These are phyloP conservation scores for Fragum fragum DNA, from an alignment of 2,888 invertebrate genomes.

Conservation along the genomic window DNA sequence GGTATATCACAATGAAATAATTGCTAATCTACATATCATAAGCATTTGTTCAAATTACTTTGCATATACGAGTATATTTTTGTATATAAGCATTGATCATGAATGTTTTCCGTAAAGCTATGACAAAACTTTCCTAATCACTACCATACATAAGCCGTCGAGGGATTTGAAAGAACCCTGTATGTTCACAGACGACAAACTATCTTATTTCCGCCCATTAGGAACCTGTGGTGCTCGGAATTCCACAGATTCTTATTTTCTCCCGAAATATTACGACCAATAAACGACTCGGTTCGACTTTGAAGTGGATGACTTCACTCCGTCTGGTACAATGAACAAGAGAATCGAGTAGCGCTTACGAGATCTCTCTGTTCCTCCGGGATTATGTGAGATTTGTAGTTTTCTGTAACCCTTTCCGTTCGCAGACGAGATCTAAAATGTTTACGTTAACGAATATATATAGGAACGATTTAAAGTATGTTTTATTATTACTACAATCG, in stretches of 20 bases:
- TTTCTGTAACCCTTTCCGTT: too few species aligned
- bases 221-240: slow-evolving; percentile 2
- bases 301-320: not conserved
- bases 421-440: too few species aligned
- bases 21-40: too few species aligned
- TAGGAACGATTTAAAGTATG: too few species aligned
- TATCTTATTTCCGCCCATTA: slow-evolving; percentile 14
- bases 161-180: not conserved
- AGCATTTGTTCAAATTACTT: too few species aligned
- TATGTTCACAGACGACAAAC: slow-evolving; percentile 11
- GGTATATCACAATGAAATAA: too few species aligned
- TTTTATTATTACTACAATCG: too few species aligned
- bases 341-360: slow-evolving; percentile 19
- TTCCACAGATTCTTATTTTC: slow-evolving; percentile 4
- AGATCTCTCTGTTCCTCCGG: slow-evolving; percentile 20
- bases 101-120: too few species aligned
- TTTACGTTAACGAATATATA: too few species aligned
- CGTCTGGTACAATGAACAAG: not conserved
- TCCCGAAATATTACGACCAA: slow-evolving; percentile 20
- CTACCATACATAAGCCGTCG: not conserved
- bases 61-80: too few species aligned
- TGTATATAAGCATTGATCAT: too few species aligned
- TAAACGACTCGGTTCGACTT: not conserved
- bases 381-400: slow-evolving; percentile 21
- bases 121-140: too few species aligned